A percentile compares a stretch with the other conserved stretches of the same genome.
Evolutionary conservation across 2,797 vertebrate genomes (phyloP).

Genomic region (Notamacropus eugenii): DNA sequence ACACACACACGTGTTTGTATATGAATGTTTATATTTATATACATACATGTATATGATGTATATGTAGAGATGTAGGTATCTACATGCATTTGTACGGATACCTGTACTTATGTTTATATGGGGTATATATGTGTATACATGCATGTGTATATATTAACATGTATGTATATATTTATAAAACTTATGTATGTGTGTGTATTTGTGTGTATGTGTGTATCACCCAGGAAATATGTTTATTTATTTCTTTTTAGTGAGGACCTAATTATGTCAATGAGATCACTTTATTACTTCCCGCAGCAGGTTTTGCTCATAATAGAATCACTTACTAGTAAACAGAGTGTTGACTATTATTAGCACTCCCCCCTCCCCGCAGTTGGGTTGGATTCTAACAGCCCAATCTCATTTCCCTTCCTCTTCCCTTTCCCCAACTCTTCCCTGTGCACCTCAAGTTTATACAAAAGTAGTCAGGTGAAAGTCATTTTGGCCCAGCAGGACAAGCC

Average conservation of each 20-base stretch:
- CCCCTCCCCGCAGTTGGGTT: background rate
- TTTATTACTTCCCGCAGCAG: background rate
- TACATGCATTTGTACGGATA: too few relatives aligned
- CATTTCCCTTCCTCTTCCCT: background rate
- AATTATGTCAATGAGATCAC: constrained; percentile 35
- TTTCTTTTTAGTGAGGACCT: background rate
- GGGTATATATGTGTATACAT: too few relatives aligned
- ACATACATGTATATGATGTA: too few relatives aligned
- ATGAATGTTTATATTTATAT: background rate
- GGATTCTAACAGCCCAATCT: background rate
- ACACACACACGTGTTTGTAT: background rate
- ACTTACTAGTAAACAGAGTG: constrained; percentile 60
- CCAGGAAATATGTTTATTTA: background rate
- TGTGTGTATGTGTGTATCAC: too few relatives aligned
- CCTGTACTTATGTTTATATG: too few relatives aligned
- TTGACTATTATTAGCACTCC: constrained; percentile 13
- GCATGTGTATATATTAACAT: too few relatives aligned
- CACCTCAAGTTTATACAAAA: constrained; percentile 58
- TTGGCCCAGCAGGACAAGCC: constrained; percentile 65
- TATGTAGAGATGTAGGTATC: too few relatives aligned
- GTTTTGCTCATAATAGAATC: constrained; percentile 61
- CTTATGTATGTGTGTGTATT: background rate
- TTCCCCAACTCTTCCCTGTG: background rate
- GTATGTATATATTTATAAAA: too few relatives aligned
- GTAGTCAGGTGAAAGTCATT: constrained; percentile 59